These are phyloP conservation scores for Danio jaintianensis DNA, from an alignment of 2,797 vertebrate species.

Conservation along the genomic window DNA sequence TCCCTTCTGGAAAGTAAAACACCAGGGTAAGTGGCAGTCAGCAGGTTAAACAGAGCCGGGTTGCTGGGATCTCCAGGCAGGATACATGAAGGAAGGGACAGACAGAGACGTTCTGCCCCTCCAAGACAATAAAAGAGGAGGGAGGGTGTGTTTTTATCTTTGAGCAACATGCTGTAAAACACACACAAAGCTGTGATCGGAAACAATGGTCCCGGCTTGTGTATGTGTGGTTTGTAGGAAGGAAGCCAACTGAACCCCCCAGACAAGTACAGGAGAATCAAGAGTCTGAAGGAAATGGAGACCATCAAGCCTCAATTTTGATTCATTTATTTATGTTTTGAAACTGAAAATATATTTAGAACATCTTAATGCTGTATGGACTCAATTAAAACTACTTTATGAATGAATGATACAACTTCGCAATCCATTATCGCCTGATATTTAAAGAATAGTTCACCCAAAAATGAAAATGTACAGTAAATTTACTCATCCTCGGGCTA, in stretches of 20 bases:
- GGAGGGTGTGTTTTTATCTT: conserved; percentile 79
- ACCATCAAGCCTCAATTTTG: conserved; percentile 9
- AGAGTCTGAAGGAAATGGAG: conserved; percentile 47
- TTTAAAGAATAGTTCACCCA: no score
- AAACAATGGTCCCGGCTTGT: conserved; percentile 77
- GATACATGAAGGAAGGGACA: conserved; percentile 79
- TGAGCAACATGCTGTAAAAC: conserved; percentile 81
- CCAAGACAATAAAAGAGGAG: conserved; percentile 81
- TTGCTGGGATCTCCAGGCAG: conserved; percentile 76
- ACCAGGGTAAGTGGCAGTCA: conserved; percentile 67
- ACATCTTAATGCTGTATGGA: no score
- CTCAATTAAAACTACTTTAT: no score
- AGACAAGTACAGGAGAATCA: conserved; percentile 55
- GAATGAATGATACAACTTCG: no score
- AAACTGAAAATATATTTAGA: background rate
- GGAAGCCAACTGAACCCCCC: conserved; percentile 78
- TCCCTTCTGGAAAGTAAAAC: conserved; percentile 67
- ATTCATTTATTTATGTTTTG: background rate
- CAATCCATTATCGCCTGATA: no score
- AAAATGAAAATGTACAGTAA: no score
- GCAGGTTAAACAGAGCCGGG: conserved; percentile 72
- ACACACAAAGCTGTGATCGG: conserved; percentile 77
- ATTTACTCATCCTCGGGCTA: no score
- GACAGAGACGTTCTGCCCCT: conserved; percentile 79
- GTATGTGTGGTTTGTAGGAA: conserved; percentile 71